Evolutionary conservation across 2,113 vertebrate genomes (phyloP).

Genomic region (Alligator sinensis): DNA sequence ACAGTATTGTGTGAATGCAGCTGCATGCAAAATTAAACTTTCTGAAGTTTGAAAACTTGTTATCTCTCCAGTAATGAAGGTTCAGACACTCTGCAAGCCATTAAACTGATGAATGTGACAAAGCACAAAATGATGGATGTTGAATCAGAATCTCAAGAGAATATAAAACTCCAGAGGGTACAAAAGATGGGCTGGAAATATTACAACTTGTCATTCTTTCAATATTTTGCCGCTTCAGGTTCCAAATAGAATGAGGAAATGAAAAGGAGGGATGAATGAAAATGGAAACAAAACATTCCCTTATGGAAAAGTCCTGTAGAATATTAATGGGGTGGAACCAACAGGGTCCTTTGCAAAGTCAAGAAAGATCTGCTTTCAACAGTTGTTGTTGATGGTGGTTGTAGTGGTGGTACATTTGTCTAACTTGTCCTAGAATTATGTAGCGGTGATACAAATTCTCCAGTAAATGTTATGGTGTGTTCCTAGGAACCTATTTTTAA

Average conservation of each 20-base stretch:
- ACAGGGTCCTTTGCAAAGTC: no score
- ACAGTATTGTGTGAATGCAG: neutral
- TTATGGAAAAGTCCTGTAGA: slow-evolving; percentile 62
- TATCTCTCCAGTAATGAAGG: neutral
- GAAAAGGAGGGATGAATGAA: slow-evolving; percentile 59
- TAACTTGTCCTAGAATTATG: neutral
- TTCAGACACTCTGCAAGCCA: slow-evolving; percentile 25
- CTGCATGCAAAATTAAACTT: neutral
- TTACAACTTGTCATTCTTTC: slow-evolving; percentile 68
- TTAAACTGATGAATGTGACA: slow-evolving; percentile 6
- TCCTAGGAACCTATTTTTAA: slow-evolving; percentile 50
- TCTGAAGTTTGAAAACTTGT: neutral
- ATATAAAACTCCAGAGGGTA: slow-evolving; percentile 69
- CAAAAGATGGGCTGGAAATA: slow-evolving; percentile 68
- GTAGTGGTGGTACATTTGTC: neutral
- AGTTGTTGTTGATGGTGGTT: no score
- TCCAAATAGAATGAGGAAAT: slow-evolving; percentile 50
- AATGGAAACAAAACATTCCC: slow-evolving; percentile 68
- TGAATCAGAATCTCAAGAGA: slow-evolving; percentile 60
- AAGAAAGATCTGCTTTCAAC: no score
- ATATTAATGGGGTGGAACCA: slow-evolving; percentile 24
- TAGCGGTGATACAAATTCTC: no score
- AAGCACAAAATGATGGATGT: slow-evolving; percentile 35
- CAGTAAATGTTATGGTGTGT: neutral
- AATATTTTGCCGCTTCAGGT: slow-evolving; percentile 57